phyloP scores from a whole-genome alignment of 2,888 invertebrate species.

The Mesochorus sp. region DNA sequence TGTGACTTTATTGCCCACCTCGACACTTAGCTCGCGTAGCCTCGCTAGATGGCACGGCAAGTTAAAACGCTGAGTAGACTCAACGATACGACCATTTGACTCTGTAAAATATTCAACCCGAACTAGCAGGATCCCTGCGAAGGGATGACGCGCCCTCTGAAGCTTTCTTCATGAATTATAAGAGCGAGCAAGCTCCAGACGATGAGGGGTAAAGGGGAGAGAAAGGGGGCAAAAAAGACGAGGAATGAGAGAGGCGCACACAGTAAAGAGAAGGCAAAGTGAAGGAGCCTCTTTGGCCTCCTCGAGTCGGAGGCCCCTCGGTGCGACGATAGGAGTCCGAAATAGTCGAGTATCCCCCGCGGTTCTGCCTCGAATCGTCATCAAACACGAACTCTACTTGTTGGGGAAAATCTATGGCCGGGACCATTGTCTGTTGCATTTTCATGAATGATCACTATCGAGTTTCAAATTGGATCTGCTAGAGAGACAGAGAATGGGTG shows the following conservation, averaged over 20 bases:
- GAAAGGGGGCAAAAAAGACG: background rate
- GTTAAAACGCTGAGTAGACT: constrained; percentile 23
- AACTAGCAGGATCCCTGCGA: constrained; percentile 11
- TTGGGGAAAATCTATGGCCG: no score
- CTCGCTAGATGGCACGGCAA: background rate
- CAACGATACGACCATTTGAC: constrained; percentile 57
- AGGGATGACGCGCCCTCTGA: constrained; percentile 6
- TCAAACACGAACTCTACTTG: background rate
- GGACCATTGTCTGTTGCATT: no score
- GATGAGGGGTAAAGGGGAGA: background rate
- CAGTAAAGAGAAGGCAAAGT: constrained; percentile 1
- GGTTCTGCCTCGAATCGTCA: no score
- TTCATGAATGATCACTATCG: background rate
- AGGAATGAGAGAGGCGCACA: background rate
- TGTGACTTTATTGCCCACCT: constrained; percentile 14
- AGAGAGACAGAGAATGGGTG: background rate
- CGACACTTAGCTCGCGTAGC: background rate
- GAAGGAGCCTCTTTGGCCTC: constrained; percentile 15
- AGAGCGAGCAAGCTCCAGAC: constrained; percentile 2
- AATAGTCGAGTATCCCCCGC: background rate
- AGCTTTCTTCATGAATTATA: constrained; percentile 49
- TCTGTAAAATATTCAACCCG: constrained; percentile 58
- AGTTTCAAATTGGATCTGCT: background rate
- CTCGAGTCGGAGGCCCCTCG: background rate
- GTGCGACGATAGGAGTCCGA: background rate